Percentiles rank a stretch among this genome's conserved stretches.
phyloP scores from a whole-genome alignment of 1,140 invertebrate species.

The Nebria ingens region DNA sequence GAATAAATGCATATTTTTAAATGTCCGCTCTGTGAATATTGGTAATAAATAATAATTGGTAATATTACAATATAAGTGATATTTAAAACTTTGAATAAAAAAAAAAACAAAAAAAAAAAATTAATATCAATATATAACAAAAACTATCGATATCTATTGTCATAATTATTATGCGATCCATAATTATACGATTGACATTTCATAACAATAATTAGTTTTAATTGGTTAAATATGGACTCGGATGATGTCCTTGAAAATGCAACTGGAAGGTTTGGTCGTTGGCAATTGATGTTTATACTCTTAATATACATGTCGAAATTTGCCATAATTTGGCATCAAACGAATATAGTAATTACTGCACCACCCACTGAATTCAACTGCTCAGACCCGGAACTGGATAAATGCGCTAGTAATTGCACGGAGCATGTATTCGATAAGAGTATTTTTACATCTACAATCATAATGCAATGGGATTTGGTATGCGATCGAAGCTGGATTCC shows the following conservation, averaged over 20 bases:
- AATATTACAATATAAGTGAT: no score
- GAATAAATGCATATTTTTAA: no score
- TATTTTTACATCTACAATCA: slow-evolving; percentile 3
- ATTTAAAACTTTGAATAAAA: no score
- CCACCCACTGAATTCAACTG: background rate
- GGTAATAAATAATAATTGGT: no score
- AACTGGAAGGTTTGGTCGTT: slow-evolving; percentile 42
- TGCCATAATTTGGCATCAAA: slow-evolving; percentile 44
- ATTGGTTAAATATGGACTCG: no score
- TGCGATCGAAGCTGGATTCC: slow-evolving; percentile 31
- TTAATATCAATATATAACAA: no score
- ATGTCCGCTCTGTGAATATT: no score
- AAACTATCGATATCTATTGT: no score
- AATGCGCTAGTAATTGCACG: slow-evolving; percentile 16
- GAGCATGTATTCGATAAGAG: background rate
- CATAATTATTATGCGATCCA: no score
- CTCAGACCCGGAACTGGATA: background rate
- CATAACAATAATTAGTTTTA: no score
- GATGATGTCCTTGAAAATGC: background rate
- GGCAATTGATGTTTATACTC: slow-evolving; percentile 41
- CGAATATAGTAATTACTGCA: slow-evolving; percentile 35
- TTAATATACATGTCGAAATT: slow-evolving; percentile 43
- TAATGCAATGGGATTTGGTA: slow-evolving; percentile 22
- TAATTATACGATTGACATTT: no score
- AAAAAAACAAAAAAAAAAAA: no score